Percentiles rank a stretch among this genome's conserved stretches.
Conservation (phyloP, 2,888 invertebrate species). For the Aphidius colemani region DNA sequence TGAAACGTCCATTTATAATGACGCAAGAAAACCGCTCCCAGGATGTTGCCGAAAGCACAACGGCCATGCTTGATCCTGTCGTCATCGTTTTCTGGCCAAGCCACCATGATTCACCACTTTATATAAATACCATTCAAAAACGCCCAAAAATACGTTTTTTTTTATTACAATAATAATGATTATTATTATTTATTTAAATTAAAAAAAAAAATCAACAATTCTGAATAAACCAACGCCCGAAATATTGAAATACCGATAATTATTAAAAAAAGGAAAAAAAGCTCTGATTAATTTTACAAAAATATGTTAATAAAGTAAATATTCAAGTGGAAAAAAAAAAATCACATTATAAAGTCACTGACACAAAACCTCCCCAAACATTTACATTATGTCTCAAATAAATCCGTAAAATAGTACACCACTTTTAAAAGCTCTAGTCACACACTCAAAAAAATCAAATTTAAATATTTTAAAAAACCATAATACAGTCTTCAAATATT, state of each 20-base stretch:
- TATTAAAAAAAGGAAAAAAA: too few relatives aligned
- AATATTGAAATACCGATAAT: too few relatives aligned
- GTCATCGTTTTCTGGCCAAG: constrained; percentile 3
- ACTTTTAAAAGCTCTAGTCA: background rate
- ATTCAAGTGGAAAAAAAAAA: too few relatives aligned
- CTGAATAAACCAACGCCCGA: too few relatives aligned
- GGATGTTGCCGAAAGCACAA: constrained; percentile 9
- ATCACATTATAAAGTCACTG: too few relatives aligned
- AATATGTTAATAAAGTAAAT: background rate
- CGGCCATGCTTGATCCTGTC: constrained; percentile 41
- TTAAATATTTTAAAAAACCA: background rate
- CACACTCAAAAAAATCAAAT: background rate
- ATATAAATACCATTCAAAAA: too few relatives aligned
- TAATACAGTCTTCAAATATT: too few relatives aligned
- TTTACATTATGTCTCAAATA: background rate
- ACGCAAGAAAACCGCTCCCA: constrained; percentile 16
- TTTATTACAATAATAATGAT: too few relatives aligned
- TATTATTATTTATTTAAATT: too few relatives aligned
- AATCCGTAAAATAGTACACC: background rate
- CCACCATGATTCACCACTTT: background rate
- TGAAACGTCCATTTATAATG: background rate
- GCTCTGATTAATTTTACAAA: background rate
- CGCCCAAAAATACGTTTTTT: too few relatives aligned
- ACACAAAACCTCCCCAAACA: too few relatives aligned
- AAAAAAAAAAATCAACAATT: too few relatives aligned